Evolutionary conservation across 2,113 vertebrate species (phyloP), one percentile per base, ranked within the genome.

Genomic region (Clarias batrachus): DNA sequence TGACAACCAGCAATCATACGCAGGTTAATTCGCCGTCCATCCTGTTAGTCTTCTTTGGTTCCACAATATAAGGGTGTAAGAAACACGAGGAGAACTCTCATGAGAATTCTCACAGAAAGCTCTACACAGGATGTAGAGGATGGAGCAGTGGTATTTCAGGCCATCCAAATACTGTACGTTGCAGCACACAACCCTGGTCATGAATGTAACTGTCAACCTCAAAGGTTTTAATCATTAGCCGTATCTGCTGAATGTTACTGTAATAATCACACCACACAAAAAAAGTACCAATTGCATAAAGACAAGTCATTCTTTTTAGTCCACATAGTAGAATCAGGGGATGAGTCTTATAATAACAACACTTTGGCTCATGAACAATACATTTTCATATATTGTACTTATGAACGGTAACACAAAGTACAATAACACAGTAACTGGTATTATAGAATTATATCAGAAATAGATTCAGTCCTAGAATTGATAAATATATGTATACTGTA

Each of bases 1-100:
- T 84, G 93, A 94, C 93, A 93, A 91, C 90, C 91, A 74, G 85
- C 92, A 93, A 92, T 94, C 92, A 92, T 68, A 88, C 16, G 73
- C n/a, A 65, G 91, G 91, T 93, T 94, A 92, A 93, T 91, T 88
- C 89, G 88, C 81, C 89, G 88, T 92, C 90, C 88, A 86, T 93
- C 92, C 89, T 87, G 88, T 85, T 93, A 91, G 93, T 94, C 90
- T 92, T 79, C 80, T 83, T 90, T 80, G 87, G 81, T 87, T 74
- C 68, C 85, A 89, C 85, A 90, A 78, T 92, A 87, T 89, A 89
- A 52, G 21, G 70, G 27, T 60, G 65, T 25, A 1, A 79, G 66
- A 86, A 77, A 74, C 30, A 57, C 19, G 3, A 30, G 63, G 82
- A 30, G 81, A 87, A 62, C 81, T 77, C 23, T 59, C 48, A 48